Evolutionary conservation across 1,140 invertebrate species (phyloP), one percentile per base, ranked within the genome.

Genomic region (Bombus pyrosoma): DNA sequence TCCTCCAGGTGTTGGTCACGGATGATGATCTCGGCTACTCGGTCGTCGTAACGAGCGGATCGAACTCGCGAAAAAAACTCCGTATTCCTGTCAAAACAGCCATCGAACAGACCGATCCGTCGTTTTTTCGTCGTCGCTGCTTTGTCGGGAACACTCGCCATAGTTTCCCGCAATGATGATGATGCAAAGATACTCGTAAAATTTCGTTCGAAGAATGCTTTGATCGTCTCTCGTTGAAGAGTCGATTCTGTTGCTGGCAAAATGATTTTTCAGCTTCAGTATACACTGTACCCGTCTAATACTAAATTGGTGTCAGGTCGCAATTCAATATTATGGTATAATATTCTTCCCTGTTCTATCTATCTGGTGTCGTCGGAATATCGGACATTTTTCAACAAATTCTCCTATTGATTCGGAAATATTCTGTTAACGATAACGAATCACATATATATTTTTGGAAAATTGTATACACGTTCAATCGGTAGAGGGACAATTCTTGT

Each of bases 1-100:
- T 91, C 90, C 91, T 92, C 89, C 93, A 93, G 93, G 92, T 94
- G 91, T 95, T 91, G 93, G 94, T 95, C 94, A 95, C 93, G 94
- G 91, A 86, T 92, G 91, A 86, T 92, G 90, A 94, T 94, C 92
- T 91, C 86, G 90, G 76, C 91, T 91, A 93, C 92, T 93, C 91
- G 86, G 81, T 83, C 82, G 80, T 87, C 80, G 91, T 93, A 95
- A 95, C 92, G 90, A 95, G 92, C 93, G 94, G 86, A 92, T 93
- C 93, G 92, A 94, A 94, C 92, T 93, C 91, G 90, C 94, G 83
- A 93, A 92, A 91, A 91, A 83, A 93, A 92, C 92, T 92, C 91
- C 89, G 93, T 93, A 93, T 94, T 93, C 90, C 90, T 91, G 92
- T 94, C 93, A 93, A 94, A 94, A 94, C 90, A 91, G 79, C 91